These are phyloP conservation scores for Anolis carolinensis DNA, from an alignment of 2,113 vertebrate genomes.

Conservation along the genomic window DNA sequence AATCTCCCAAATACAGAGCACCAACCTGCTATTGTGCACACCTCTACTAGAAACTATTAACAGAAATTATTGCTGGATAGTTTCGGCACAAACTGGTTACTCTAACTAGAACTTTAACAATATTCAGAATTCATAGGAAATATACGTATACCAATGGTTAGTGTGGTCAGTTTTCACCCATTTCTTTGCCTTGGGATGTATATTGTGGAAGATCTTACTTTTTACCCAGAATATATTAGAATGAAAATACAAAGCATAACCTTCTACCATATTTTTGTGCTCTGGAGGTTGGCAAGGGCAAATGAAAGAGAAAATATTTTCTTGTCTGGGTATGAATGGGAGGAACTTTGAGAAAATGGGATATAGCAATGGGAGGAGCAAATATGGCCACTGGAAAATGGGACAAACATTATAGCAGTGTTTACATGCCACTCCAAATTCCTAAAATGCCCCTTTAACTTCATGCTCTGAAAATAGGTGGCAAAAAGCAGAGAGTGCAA, in stretches of 20 bases:
- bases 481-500: neutral
- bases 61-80: neutral
- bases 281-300: neutral
- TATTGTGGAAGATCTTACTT: neutral
- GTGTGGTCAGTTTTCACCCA: neutral
- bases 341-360: neutral
- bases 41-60: neutral
- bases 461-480: neutral
- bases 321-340: neutral
- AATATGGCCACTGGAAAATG: neutral
- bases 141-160: neutral
- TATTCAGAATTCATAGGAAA: neutral
- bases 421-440: neutral
- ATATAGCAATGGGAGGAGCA: neutral
- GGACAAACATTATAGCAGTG: neutral
- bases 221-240: neutral
- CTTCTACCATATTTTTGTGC: neutral
- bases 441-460: neutral
- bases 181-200: neutral
- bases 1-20: no score
- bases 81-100: no score
- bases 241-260: neutral
- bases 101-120: neutral
- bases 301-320: neutral
- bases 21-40: no score